Evolutionary conservation across 2,797 vertebrate species (phyloP), one percentile per base, ranked within the genome.

Genomic region (Danio choprae): DNA sequence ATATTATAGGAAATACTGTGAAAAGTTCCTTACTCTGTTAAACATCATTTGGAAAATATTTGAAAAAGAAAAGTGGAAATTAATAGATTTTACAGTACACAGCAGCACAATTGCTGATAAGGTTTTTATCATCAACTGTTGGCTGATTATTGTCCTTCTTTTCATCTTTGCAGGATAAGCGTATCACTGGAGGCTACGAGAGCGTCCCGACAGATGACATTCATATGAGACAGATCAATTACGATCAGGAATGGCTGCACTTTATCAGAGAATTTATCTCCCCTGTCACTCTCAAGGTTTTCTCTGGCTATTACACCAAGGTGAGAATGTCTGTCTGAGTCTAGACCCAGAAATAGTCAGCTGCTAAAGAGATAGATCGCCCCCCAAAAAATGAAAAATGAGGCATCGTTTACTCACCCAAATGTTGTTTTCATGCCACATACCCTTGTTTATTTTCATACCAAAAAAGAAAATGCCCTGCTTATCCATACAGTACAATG

Each of bases 151-250:
- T 51, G 6, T 69, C n/a, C 1, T 1, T 48, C 81, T 84, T 75
- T 79, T 84, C 85, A 63, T 84, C 59, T 86, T 82, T 77, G 72
- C 89, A 99, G 98, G 98, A 99, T 90, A 96, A 92, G 83, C 94
- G 98, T 46, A 97, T 99, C 87, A 40, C 96, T 56, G 98, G 98
- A 44, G 98, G 98, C 81, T 99, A 99, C 67, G 98, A 99, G 90
- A 99, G 96, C 1, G 98, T 99, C 76, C 98, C 98, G 0, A 99
- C 98, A 0, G 98, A 99, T 78, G 98, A 99, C 88, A 99, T 99
- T 87, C 98, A 99, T 48, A 98, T 99, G 98, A 96, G 91, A 74
- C 98, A 99, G 86, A 94, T 99, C 0, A 94, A 92, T 5, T 93
- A 95, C 43, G 96, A 99, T 84, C 95, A 94, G 11, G 97, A 98